Base-by-base conservation (phyloP, 2,797 vertebrate species). In the Danio jaintianensis region DNA sequence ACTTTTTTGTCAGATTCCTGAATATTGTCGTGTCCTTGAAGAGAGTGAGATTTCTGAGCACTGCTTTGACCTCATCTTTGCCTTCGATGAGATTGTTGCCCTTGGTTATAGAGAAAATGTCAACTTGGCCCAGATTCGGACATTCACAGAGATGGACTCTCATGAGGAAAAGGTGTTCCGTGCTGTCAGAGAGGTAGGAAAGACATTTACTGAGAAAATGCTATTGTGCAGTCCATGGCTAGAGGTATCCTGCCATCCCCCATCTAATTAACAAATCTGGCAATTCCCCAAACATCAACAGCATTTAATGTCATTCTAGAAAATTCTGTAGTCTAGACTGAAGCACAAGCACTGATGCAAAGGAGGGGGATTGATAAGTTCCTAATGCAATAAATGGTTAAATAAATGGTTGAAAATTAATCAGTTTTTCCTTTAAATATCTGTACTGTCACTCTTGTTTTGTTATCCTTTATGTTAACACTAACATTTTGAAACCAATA, bases 131-230 rank as follows among this genome's bases (percentile, higher is more conserved):
- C 98, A 99, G 85, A 99, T 99, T 86, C 94, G 98, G 82, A 99
- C 98, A 83, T 99, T 99, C 91, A 99, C 98, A 0, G 98, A 99
- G 93, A 99, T 99, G 98, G 98, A 99, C 76, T 99, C 98, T 0
- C 98, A 99, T 0, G 98, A 99, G 81, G 98, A 99, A 78, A 99
- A 99, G 87, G 98, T 99, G 84, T 99, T 99, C 95, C 94, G 97
- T 36, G 98, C 98, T 0, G 98, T 99, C 80, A 93, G 98, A 92
- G 98, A 99, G 96, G 98, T 99, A 80, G 12, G 68, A 55, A 20
- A 20, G n/a, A 5, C 2, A 13, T 71, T 55, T 42, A n/a, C 20
- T 70, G 18, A 18, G 10, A 11, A 40, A 40, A 6, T 58, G 5
- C 29, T 59, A 38, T 29, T 52, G 6, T 68, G 47, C 16, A 4